phyloP scores from a whole-genome alignment of 2,888 invertebrate genomes.

The Ganaspis brasiliensis region DNA sequence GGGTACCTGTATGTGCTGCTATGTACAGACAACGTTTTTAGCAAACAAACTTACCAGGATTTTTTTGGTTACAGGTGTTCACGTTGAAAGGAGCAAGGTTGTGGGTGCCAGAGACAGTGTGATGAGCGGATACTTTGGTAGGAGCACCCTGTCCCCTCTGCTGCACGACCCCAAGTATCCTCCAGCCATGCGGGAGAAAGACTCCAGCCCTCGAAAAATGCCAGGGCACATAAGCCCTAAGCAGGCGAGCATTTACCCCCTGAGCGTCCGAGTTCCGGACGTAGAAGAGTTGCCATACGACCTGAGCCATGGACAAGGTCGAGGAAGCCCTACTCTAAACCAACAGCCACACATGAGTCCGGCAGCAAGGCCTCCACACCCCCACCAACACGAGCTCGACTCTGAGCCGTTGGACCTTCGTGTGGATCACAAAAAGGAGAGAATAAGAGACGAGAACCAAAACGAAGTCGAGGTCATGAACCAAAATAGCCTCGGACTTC shows the following conservation, averaged over 20 bases:
- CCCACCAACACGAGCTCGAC: slow-evolving; percentile 73
- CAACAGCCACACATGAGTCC: slow-evolving; percentile 82
- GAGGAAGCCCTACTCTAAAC: slow-evolving; percentile 81
- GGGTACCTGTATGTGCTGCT: too few species aligned
- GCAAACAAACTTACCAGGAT: too few species aligned
- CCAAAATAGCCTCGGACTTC: slow-evolving; percentile 73
- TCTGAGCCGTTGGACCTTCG: slow-evolving; percentile 95
- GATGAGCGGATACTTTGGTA: slow-evolving; percentile 79
- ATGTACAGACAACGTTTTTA: too few species aligned
- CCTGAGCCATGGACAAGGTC: slow-evolving; percentile 82
- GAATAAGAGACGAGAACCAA: slow-evolving; percentile 92
- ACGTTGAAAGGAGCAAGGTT: slow-evolving; percentile 67
- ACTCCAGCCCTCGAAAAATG: slow-evolving; percentile 95
- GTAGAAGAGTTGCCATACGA: slow-evolving; percentile 86
- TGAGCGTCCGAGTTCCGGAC: slow-evolving; percentile 84
- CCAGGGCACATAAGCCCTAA: slow-evolving; percentile 87
- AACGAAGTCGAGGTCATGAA: slow-evolving; percentile 85
- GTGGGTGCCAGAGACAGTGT: slow-evolving; percentile 74
- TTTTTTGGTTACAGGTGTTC: slow-evolving; percentile 53
- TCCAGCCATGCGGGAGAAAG: slow-evolving; percentile 93
- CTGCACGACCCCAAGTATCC: slow-evolving; percentile 77
- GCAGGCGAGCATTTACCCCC: slow-evolving; percentile 88
- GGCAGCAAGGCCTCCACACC: slow-evolving; percentile 82
- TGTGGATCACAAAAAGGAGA: slow-evolving; percentile 90
- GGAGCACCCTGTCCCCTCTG: slow-evolving; percentile 80